Conservation (phyloP, 2,888 invertebrate species). For the Thecocarcelia acutangulata region DNA sequence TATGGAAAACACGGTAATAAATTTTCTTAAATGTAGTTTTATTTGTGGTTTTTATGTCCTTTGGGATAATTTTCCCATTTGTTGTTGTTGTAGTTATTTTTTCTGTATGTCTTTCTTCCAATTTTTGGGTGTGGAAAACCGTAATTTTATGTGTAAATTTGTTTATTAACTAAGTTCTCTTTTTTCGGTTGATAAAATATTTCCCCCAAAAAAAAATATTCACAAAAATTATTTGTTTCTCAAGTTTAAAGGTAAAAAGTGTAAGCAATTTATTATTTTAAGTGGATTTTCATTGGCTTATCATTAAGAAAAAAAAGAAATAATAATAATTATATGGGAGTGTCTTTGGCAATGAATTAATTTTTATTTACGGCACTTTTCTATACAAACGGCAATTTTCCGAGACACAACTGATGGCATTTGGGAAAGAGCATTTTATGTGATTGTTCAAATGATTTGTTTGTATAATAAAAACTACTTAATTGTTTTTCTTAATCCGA, state of each 20-base stretch:
- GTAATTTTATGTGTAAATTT: slow-evolving; percentile 79
- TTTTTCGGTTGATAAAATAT: slow-evolving; percentile 54
- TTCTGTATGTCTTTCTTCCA: neutral
- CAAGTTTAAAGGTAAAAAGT: slow-evolving; percentile 66
- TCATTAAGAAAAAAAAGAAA: slow-evolving; percentile 64
- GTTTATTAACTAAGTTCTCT: slow-evolving; percentile 76
- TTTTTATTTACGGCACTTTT: slow-evolving; percentile 56
- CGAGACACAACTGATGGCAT: neutral
- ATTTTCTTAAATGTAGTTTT: slow-evolving; percentile 77
- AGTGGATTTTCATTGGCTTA: slow-evolving; percentile 72
- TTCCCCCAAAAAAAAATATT: slow-evolving; percentile 51
- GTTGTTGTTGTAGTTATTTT: slow-evolving; percentile 27
- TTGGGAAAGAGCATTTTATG: neutral
- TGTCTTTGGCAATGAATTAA: slow-evolving; percentile 66
- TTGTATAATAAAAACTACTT: slow-evolving; percentile 1
- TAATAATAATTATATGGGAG: slow-evolving; percentile 68
- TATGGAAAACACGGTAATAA: slow-evolving; percentile 72
- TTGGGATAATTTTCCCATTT: slow-evolving; percentile 39
- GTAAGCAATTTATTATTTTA: slow-evolving; percentile 72
- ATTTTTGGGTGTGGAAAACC: slow-evolving; percentile 71
- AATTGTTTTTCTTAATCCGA: neutral
- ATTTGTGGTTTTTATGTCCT: slow-evolving; percentile 70
- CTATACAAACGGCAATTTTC: slow-evolving; percentile 1
- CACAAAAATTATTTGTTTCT: slow-evolving; percentile 72
- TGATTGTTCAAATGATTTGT: slow-evolving; percentile 27